A percentile compares a stretch with the other conserved stretches of the same genome.
Conservation (phyloP, 2,888 invertebrate genomes). For the Nomada hirtipes region DNA sequence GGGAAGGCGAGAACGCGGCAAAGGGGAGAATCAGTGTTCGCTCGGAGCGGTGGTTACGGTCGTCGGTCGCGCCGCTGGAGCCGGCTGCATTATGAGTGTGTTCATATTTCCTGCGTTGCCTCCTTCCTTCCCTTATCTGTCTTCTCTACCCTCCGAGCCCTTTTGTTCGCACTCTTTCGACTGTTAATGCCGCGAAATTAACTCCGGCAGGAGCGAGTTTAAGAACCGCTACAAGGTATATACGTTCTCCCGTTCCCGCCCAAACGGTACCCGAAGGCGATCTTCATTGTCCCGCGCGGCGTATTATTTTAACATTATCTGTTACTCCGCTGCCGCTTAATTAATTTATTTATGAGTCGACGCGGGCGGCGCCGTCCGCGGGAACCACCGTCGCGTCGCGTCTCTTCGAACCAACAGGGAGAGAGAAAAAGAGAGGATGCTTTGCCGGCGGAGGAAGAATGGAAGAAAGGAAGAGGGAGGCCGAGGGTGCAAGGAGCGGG, state of each 20-base stretch:
- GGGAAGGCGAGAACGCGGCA: constrained; percentile 31
- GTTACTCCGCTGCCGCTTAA: constrained; percentile 77
- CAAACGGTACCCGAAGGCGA: constrained; percentile 49
- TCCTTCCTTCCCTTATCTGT: constrained; percentile 79
- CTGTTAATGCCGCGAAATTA: constrained; percentile 84
- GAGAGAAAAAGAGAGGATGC: background rate
- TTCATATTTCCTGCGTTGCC: constrained; percentile 80
- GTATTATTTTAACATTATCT: constrained; percentile 83
- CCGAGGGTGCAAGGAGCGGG: background rate
- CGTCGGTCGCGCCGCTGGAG: constrained; percentile 51
- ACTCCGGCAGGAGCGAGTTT: constrained; percentile 81
- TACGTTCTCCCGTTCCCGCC: constrained; percentile 23
- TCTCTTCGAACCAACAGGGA: too few species aligned
- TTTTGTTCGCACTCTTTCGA: constrained; percentile 84
- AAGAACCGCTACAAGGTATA: constrained; percentile 77
- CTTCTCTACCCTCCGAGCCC: constrained; percentile 78
- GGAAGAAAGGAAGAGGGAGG: background rate
- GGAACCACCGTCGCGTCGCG: too few species aligned
- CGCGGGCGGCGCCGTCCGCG: constrained; percentile 60
- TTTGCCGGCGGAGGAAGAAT: background rate
- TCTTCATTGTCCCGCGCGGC: constrained; percentile 73
- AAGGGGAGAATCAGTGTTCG: constrained; percentile 61
- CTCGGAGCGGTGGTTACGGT: constrained; percentile 28
- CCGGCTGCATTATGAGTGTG: constrained; percentile 79
- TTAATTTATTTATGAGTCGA: constrained; percentile 83